Conservation (phyloP, 2,797 vertebrate genomes). For the Selene dorsalis region DNA sequence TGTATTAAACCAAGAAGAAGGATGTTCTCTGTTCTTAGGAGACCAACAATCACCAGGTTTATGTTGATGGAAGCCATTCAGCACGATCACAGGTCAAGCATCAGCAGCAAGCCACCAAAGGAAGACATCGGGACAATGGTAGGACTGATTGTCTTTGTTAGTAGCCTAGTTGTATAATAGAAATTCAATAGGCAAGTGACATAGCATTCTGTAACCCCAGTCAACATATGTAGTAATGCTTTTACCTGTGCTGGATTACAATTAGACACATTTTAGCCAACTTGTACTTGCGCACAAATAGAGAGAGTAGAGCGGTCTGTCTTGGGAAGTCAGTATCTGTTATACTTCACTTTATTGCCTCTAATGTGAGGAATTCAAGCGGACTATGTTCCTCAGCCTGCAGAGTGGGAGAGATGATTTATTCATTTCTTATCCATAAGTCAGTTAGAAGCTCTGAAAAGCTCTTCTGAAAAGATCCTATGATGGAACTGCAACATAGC, state of each 20-base stretch:
- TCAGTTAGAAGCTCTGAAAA: slow-evolving; percentile 49
- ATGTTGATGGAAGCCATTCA: slow-evolving; percentile 53
- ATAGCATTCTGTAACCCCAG: not conserved
- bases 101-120: slow-evolving; percentile 84
- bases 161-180: slow-evolving; percentile 5
- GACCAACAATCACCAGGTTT: slow-evolving; percentile 42
- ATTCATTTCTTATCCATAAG: slow-evolving; percentile 78
- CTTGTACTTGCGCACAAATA: not conserved
- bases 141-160: slow-evolving; percentile 64
- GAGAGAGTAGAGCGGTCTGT: slow-evolving; percentile 23
- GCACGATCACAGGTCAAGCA: slow-evolving; percentile 65
- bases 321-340: slow-evolving; percentile 35
- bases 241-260: slow-evolving; percentile 11
- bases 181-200: slow-evolving; percentile 1
- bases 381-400: slow-evolving; percentile 37
- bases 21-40: slow-evolving; percentile 74
- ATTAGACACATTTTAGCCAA: slow-evolving; percentile 1
- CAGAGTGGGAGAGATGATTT: slow-evolving; percentile 73
- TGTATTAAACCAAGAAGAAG: slow-evolving; percentile 30
- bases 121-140: slow-evolving; percentile 85
- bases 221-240: not conserved
- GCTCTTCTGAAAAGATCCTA: slow-evolving; percentile 60
- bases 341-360: slow-evolving; percentile 50
- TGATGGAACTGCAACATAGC: slow-evolving; percentile 64
- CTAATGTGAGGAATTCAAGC: slow-evolving; percentile 74